phyloP scores from a whole-genome alignment of 2,888 invertebrate species.

The Molorchus minor region DNA sequence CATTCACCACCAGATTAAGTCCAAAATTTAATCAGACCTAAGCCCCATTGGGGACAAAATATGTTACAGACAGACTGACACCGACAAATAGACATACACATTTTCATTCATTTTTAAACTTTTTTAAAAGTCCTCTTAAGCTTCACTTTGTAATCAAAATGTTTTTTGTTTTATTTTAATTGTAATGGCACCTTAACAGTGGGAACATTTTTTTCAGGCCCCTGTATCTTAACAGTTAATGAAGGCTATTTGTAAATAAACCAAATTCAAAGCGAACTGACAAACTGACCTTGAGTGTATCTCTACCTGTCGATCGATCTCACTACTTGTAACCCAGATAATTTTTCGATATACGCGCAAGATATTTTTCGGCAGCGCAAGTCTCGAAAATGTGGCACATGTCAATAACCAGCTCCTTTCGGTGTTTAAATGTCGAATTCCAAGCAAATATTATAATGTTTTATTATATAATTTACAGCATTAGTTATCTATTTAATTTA shows the following conservation, averaged over 20 bases:
- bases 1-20: no score
- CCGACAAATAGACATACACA: no score
- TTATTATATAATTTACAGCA: slow-evolving; percentile 14
- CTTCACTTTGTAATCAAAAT: no score
- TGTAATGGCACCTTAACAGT: no score
- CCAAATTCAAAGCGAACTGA: background rate
- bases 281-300: background rate
- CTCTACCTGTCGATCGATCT: background rate
- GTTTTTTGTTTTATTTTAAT: no score
- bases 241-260: background rate
- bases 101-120: no score
- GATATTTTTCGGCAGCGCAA: slow-evolving; percentile 7
- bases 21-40: no score
- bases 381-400: slow-evolving; percentile 11
- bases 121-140: no score
- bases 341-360: background rate
- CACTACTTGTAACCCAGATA: background rate
- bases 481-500: background rate
- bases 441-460: slow-evolving; percentile 1
- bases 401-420: slow-evolving; percentile 12
- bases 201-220: no score
- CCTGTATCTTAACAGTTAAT: no score
- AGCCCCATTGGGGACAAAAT: no score
- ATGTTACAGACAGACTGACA: no score
- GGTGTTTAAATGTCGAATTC: slow-evolving; percentile 6